A percentile compares a stretch with the other conserved stretches of the same genome.
Evolutionary conservation across 2,113 vertebrate species (phyloP).

Genomic region (Pollimyrus isidori): DNA sequence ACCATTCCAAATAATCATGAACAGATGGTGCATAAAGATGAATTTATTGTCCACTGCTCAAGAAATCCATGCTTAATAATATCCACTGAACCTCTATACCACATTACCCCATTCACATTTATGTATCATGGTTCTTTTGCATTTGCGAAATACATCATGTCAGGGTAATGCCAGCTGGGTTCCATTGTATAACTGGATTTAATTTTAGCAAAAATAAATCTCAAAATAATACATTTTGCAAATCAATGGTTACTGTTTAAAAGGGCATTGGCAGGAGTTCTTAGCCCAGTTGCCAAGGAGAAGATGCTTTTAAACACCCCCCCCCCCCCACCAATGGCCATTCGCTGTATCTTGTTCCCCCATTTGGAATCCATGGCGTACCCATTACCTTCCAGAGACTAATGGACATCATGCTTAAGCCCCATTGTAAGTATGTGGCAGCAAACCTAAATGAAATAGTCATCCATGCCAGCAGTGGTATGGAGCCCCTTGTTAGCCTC

Average conservation of each 20-base stretch:
- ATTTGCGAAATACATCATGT: background rate
- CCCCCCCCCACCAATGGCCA: background rate
- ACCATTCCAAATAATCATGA: background rate
- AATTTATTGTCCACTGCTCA: background rate
- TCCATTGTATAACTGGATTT: background rate
- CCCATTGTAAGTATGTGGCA: background rate
- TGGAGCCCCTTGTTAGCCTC: background rate
- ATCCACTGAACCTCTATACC: background rate
- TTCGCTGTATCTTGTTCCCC: background rate
- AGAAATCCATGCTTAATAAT: background rate
- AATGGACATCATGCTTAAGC: background rate
- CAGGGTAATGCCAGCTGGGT: background rate
- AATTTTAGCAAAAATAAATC: background rate
- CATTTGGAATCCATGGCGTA: background rate
- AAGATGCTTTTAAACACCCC: background rate
- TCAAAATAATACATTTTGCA: background rate
- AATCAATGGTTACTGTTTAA: background rate
- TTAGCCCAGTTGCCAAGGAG: background rate
- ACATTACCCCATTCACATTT: background rate
- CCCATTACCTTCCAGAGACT: background rate
- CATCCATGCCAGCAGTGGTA: background rate
- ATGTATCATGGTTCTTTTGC: background rate
- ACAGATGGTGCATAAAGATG: background rate
- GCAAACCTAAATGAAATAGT: background rate
- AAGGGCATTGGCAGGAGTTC: background rate